These are phyloP conservation scores for Gallinago stenura DNA, from an alignment of 2,797 vertebrate genomes.

Conservation along the genomic window DNA sequence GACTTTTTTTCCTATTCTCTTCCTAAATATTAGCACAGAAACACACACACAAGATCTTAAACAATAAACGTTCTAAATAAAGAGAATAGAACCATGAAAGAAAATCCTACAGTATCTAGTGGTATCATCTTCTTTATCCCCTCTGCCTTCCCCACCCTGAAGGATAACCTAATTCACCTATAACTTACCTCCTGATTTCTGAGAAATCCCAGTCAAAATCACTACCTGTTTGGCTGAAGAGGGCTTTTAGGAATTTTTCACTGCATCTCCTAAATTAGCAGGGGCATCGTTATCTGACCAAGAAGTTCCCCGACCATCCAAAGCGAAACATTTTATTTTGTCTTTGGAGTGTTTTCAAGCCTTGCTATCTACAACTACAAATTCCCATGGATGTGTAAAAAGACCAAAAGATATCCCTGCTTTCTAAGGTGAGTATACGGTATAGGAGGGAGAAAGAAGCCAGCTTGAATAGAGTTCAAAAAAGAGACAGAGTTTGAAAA, in stretches of 20 bases:
- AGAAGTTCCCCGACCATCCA: background rate
- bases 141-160: background rate
- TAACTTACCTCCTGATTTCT: background rate
- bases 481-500: background rate
- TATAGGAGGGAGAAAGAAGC: background rate
- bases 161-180: background rate
- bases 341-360: background rate
- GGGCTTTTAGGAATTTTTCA: background rate
- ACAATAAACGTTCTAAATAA: background rate
- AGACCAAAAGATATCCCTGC: background rate
- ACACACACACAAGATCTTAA: background rate
- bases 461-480: background rate
- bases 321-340: background rate
- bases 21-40: background rate
- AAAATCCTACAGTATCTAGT: background rate
- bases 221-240: background rate
- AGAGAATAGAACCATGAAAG: background rate
- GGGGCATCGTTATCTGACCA: accelerated
- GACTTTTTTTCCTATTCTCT: background rate
- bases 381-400: background rate
- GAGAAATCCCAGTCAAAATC: background rate
- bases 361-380: background rate
- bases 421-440: background rate
- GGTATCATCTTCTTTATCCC: background rate
- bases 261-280: background rate